A percentile compares a stretch with the other conserved stretches of the same genome.
phyloP scores from a whole-genome alignment of 2,888 invertebrate species.

The Gnatocerus cornutus region DNA sequence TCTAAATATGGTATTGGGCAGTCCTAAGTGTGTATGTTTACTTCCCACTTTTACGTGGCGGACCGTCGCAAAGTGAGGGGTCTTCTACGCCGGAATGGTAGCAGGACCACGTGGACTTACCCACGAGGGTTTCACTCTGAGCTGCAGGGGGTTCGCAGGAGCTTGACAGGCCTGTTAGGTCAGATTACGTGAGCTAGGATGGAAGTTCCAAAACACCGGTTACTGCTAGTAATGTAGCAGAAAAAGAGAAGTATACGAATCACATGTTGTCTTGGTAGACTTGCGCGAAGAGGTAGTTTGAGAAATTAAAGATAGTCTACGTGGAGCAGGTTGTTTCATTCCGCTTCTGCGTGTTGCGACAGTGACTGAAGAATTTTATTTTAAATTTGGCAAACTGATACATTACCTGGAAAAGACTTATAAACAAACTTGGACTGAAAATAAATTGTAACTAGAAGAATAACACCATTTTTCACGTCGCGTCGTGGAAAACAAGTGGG shows the following conservation, averaged over 20 bases:
- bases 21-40: slow-evolving; percentile 73
- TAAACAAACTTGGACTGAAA: too few relatives aligned
- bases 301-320: too few relatives aligned
- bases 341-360: too few relatives aligned
- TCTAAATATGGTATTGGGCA: slow-evolving; percentile 74
- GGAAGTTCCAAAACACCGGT: slow-evolving; percentile 12
- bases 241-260: slow-evolving; percentile 56
- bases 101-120: slow-evolving; percentile 10
- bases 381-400: too few relatives aligned
- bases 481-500: too few relatives aligned
- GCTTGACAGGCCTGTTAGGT: slow-evolving; percentile 38
- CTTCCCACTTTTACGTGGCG: slow-evolving; percentile 66
- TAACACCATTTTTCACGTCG: too few relatives aligned
- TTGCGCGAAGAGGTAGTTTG: slow-evolving; percentile 5
- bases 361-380: too few relatives aligned
- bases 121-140: background rate
- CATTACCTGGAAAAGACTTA: too few relatives aligned
- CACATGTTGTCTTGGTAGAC: slow-evolving; percentile 37
- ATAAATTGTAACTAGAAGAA: too few relatives aligned
- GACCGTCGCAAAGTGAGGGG: slow-evolving; percentile 6
- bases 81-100: background rate
- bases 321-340: too few relatives aligned
- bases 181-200: slow-evolving; percentile 48
- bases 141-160: slow-evolving; percentile 10
- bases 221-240: slow-evolving; percentile 39